Conservation (phyloP, 2,888 invertebrate species). For the Parochlus steinenii region DNA sequence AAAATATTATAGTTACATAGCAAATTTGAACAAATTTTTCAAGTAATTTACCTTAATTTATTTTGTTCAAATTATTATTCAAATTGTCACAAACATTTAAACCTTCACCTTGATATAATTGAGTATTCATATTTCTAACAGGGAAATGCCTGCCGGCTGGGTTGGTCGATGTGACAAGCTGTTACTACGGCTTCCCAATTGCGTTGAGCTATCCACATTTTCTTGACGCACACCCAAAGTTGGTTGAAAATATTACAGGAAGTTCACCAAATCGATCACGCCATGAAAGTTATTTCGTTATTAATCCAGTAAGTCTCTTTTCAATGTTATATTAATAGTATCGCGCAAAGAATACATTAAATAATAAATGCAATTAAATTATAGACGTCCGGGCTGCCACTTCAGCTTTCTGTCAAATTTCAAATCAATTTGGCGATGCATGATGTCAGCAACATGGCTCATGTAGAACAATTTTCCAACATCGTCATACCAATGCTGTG, state of each 20-base stretch:
- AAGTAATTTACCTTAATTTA: no score
- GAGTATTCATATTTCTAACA: conserved; percentile 17
- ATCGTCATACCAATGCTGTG: conserved; percentile 66
- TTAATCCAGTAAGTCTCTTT: conserved; percentile 50
- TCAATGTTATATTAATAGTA: conserved; percentile 8
- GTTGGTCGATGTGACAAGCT: conserved; percentile 65
- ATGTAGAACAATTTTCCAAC: conserved; percentile 49
- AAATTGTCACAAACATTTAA: no score
- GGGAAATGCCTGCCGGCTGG: conserved; percentile 55
- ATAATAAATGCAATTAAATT: conserved; percentile 13
- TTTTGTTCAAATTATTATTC: no score
- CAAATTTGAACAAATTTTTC: no score
- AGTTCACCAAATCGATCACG: conserved; percentile 41
- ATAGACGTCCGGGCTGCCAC: conserved; percentile 56
- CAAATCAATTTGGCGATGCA: conserved; percentile 77
- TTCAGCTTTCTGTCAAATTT: conserved; percentile 60
- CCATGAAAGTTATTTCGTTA: conserved; percentile 54
- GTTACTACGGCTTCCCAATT: conserved; percentile 83
- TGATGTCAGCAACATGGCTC: conserved; percentile 45
- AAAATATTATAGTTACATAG: no score
- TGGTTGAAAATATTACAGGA: conserved; percentile 51
- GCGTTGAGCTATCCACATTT: conserved; percentile 80
- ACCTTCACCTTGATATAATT: neutral
- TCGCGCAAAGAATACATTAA: neutral
- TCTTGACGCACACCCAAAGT: conserved; percentile 48